Evolutionary conservation across 1,140 invertebrate species (phyloP).

Genomic region (Bombus sylvicola): DNA sequence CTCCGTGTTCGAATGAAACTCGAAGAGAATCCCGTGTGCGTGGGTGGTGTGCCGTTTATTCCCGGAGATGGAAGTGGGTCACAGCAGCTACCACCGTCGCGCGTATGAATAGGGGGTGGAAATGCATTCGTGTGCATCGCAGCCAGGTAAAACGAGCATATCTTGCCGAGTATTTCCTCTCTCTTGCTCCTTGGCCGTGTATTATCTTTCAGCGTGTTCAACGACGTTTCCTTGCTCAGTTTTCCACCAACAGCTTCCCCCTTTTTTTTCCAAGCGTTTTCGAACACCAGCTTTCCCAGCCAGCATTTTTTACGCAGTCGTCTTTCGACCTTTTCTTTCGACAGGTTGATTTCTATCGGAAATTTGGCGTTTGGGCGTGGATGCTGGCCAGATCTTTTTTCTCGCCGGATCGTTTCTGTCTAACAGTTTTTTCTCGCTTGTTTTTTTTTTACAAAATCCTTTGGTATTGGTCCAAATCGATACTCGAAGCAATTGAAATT

Average conservation of each 20-base stretch:
- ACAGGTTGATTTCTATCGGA: background rate
- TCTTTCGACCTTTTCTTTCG: background rate
- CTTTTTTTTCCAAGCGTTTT: background rate
- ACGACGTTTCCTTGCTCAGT: background rate
- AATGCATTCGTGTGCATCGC: constrained; percentile 50
- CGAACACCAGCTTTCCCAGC: background rate
- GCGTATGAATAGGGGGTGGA: constrained; percentile 69
- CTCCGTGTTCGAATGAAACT: constrained; percentile 4
- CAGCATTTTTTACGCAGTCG: background rate
- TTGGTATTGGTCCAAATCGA: background rate
- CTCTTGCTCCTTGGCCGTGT: constrained; percentile 1
- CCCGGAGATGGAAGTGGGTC: constrained; percentile 69
- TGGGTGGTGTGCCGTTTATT: constrained; percentile 68
- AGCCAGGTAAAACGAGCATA: constrained; percentile 15
- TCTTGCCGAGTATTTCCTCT: background rate
- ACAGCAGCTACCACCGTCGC: constrained; percentile 53
- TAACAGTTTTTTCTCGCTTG: background rate
- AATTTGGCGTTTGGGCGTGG: background rate
- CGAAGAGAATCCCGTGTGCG: constrained; percentile 50
- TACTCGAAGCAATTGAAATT: background rate
- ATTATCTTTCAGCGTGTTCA: constrained; percentile 30
- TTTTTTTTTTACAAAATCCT: background rate
- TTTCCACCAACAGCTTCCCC: background rate
- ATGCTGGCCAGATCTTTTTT: background rate
- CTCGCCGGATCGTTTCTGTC: background rate